phyloP scores from a whole-genome alignment of 2,113 vertebrate genomes.

The Chitala chitala region DNA sequence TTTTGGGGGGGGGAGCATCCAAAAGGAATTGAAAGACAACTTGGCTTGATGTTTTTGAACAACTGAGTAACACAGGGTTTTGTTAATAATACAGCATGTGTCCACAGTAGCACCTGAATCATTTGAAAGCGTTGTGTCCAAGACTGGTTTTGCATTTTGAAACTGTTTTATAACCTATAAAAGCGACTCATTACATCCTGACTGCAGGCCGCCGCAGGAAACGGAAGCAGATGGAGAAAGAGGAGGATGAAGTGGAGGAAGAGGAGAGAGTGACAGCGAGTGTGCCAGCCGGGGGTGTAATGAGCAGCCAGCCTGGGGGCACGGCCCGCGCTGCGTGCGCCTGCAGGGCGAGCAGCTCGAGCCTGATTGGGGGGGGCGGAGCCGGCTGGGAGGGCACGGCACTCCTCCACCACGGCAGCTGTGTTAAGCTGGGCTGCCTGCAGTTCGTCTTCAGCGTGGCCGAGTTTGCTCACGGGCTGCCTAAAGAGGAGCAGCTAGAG shows the following conservation, averaged over 20 bases:
- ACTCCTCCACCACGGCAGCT: constrained; percentile 80
- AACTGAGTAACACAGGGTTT: no score
- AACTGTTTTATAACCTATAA: no score
- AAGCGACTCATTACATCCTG: no score
- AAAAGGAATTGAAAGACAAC: no score
- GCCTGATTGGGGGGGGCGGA: constrained; percentile 78
- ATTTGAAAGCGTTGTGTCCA: no score
- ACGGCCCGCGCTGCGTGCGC: constrained; percentile 62
- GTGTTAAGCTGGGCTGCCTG: constrained; percentile 81
- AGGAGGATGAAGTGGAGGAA: no score
- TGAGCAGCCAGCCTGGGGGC: constrained; percentile 76
- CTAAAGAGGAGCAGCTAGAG: constrained; percentile 52
- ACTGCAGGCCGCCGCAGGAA: constrained; percentile 76
- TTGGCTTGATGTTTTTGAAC: no score
- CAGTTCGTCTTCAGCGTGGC: constrained; percentile 85
- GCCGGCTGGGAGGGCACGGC: constrained; percentile 85
- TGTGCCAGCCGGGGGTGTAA: constrained; percentile 63
- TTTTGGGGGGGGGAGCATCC: no score
- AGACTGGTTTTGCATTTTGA: no score
- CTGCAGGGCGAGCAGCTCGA: constrained; percentile 84
- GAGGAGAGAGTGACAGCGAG: constrained; percentile 33
- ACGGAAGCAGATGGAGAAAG: constrained; percentile 63
- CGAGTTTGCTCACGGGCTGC: constrained; percentile 77
- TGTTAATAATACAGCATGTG: no score
- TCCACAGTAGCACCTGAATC: no score